Percentiles rank a stretch among this genome's conserved stretches.
These are phyloP conservation scores for Callosobruchus maculatus DNA, from an alignment of 2,888 invertebrate genomes.

Conservation along the genomic window DNA sequence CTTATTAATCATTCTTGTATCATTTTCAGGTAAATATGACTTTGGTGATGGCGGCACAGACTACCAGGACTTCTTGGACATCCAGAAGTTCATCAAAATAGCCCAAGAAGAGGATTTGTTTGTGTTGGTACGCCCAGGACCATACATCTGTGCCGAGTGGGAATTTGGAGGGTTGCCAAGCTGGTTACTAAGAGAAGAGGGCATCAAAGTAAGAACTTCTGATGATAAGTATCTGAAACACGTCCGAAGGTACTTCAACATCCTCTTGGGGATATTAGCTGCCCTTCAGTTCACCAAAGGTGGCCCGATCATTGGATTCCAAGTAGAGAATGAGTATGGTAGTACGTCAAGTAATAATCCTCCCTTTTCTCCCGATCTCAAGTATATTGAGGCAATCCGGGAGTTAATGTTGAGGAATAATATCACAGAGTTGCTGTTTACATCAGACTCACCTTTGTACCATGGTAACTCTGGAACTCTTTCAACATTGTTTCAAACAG, in stretches of 20 bases:
- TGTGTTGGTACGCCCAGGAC: slow-evolving; percentile 82
- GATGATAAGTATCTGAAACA: slow-evolving; percentile 39
- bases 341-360: slow-evolving; percentile 48
- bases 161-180: slow-evolving; percentile 56
- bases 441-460: slow-evolving; percentile 49
- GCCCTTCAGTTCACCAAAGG: slow-evolving; percentile 65
- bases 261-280: slow-evolving; percentile 50
- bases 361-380: slow-evolving; percentile 30
- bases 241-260: slow-evolving; percentile 23
- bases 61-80: slow-evolving; percentile 51
- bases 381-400: slow-evolving; percentile 45
- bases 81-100: slow-evolving; percentile 63
- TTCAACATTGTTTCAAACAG: slow-evolving; percentile 44
- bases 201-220: slow-evolving; percentile 48
- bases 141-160: slow-evolving; percentile 90
- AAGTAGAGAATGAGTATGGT: slow-evolving; percentile 66
- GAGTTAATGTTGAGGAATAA: slow-evolving; percentile 41
- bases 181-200: slow-evolving; percentile 44
- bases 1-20: too few species aligned
- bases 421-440: slow-evolving; percentile 49
- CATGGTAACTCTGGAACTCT: slow-evolving; percentile 30
- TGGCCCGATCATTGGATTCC: slow-evolving; percentile 83
- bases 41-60: slow-evolving; percentile 64
- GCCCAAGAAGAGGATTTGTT: slow-evolving; percentile 66
- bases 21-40: slow-evolving; percentile 52